These are phyloP conservation scores for Dipus sagitta DNA, from an alignment of 2,797 vertebrate genomes.

Conservation along the genomic window DNA sequence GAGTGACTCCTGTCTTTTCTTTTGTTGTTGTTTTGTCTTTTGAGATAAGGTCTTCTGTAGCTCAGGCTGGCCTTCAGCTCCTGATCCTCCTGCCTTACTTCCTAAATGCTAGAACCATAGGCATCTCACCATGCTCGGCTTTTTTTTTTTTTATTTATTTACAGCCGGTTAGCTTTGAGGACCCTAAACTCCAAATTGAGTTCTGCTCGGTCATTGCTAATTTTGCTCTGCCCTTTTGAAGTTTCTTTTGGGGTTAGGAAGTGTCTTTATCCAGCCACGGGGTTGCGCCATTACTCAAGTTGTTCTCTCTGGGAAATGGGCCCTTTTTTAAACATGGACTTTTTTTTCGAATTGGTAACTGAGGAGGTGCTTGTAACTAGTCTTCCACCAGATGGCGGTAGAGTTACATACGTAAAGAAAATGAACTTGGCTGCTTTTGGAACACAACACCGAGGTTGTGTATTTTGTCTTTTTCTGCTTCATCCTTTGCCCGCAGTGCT, in stretches of 20 bases:
- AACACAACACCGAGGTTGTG: background rate
- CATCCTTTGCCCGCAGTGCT: background rate
- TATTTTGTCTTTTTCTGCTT: background rate
- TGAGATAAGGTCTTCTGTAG: background rate
- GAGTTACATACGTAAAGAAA: conserved; percentile 76
- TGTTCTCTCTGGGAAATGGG: too few species aligned
- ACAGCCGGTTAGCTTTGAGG: background rate
- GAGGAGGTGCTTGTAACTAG: conserved; percentile 41
- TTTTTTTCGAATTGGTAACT: background rate
- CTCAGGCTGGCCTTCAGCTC: background rate
- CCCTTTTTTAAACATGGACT: too few species aligned
- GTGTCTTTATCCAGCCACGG: background rate
- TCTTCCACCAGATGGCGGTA: conserved; percentile 88
- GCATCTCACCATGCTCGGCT: background rate
- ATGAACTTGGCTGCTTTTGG: background rate
- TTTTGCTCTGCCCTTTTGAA: background rate
- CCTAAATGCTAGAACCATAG: background rate
- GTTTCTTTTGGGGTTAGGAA: background rate
- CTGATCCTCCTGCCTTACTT: background rate
- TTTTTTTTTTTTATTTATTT: background rate
- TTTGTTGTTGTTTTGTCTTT: too few species aligned
- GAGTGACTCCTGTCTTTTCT: background rate
- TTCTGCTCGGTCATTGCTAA: background rate
- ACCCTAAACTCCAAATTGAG: conserved; percentile 21
- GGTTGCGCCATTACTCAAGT: too few species aligned